These are phyloP conservation scores for Sphenopsis melanotis DNA, from an alignment of 2,797 vertebrate species.

Conservation along the genomic window DNA sequence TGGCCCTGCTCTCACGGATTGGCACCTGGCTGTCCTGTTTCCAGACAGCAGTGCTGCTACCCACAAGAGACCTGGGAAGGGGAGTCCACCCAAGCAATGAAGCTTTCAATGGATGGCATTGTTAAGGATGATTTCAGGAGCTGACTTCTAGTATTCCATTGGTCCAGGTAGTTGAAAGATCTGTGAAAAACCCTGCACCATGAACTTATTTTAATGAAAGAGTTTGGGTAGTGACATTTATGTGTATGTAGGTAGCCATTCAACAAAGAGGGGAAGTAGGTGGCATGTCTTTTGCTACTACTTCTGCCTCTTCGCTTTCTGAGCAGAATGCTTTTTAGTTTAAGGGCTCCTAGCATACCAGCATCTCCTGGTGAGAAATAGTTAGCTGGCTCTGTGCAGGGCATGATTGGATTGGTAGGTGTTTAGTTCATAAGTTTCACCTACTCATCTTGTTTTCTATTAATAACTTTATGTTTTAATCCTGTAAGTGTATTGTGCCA, in stretches of 20 bases:
- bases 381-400: background rate
- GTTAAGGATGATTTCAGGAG: background rate
- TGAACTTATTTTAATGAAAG: background rate
- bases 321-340: background rate
- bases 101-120: background rate
- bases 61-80: background rate
- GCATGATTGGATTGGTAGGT: background rate
- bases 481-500: background rate
- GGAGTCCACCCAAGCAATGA: background rate
- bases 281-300: background rate
- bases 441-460: background rate
- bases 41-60: background rate
- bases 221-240: background rate
- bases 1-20: rapidly evolving
- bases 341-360: background rate
- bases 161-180: background rate
- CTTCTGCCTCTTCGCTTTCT: background rate
- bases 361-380: background rate
- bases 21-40: background rate
- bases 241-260: background rate
- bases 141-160: background rate
- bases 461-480: background rate
- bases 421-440: background rate
- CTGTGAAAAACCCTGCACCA: background rate
- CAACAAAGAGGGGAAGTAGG: background rate